A percentile compares a stretch with the other conserved stretches of the same genome.
These are phyloP conservation scores for Drosophila niveifrons DNA, from an alignment of 2,888 invertebrate species.

Conservation along the genomic window DNA sequence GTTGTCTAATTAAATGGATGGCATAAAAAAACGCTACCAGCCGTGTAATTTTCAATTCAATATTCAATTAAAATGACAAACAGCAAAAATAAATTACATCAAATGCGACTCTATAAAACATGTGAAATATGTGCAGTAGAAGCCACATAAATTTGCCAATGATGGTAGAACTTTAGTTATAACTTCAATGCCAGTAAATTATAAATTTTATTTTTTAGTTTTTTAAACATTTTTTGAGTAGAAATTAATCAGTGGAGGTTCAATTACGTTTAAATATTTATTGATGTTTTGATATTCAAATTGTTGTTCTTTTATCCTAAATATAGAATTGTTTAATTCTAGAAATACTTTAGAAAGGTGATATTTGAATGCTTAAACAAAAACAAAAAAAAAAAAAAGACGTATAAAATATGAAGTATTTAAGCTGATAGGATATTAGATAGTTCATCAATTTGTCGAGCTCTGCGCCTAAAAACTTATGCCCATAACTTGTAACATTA, in stretches of 20 bases:
- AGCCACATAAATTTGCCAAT: not conserved
- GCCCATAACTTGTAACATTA: not conserved
- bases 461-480: not conserved
- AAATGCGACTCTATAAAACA: slow-evolving; percentile 3
- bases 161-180: slow-evolving; percentile 1
- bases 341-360: no score
- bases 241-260: not conserved
- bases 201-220: not conserved
- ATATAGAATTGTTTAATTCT: no score
- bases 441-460: not conserved
- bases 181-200: not conserved
- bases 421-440: not conserved
- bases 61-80: slow-evolving; percentile 62
- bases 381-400: no score
- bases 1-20: slow-evolving; percentile 63
- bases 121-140: slow-evolving; percentile 21
- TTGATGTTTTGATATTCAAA: no score
- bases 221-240: not conserved
- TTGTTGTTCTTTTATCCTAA: no score
- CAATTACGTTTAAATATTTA: not conserved
- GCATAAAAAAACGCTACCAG: slow-evolving; percentile 15
- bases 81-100: slow-evolving; percentile 18
- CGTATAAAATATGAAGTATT: no score
- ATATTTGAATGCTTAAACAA: no score
- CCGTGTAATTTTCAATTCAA: slow-evolving; percentile 43